Evolutionary conservation across 2,888 invertebrate genomes (phyloP).

Genomic region (Pheosia gnoma): DNA sequence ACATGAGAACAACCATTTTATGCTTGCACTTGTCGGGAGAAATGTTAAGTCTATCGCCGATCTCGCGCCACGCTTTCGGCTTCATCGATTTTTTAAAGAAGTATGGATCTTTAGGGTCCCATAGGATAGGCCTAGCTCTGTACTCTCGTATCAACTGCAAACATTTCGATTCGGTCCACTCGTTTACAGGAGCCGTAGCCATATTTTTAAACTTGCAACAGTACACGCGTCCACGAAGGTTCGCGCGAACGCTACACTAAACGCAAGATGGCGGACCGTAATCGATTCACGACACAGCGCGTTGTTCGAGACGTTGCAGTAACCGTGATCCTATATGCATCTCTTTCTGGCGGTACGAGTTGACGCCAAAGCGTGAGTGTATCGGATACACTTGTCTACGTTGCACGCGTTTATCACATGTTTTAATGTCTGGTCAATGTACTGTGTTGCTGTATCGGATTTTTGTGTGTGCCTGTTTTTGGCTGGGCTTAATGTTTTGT

Average conservation of each 20-base stretch:
- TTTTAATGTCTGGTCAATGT: slow-evolving; percentile 24
- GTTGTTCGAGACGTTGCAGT: slow-evolving; percentile 36
- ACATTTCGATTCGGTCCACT: slow-evolving; percentile 52
- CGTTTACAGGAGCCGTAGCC: slow-evolving; percentile 32
- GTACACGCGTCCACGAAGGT: slow-evolving; percentile 43
- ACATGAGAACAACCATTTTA: slow-evolving; percentile 54
- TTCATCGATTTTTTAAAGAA: slow-evolving; percentile 50
- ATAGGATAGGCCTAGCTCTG: slow-evolving; percentile 44
- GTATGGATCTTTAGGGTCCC: slow-evolving; percentile 46
- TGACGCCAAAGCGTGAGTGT: slow-evolving; percentile 12
- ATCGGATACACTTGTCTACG: slow-evolving; percentile 15
- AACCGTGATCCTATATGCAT: slow-evolving; percentile 20
- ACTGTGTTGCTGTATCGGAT: slow-evolving; percentile 33
- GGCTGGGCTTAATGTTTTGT: slow-evolving; percentile 1
- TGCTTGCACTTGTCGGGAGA: slow-evolving; percentile 46
- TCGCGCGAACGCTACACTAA: slow-evolving; percentile 52
- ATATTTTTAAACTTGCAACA: slow-evolving; percentile 39
- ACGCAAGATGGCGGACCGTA: slow-evolving; percentile 49
- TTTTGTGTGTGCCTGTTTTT: slow-evolving; percentile 18
- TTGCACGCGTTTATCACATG: slow-evolving; percentile 17
- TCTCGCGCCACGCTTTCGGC: slow-evolving; percentile 45
- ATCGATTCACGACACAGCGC: slow-evolving; percentile 14
- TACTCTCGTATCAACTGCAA: slow-evolving; percentile 51
- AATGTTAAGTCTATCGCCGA: slow-evolving; percentile 38
- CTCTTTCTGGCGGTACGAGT: slow-evolving; percentile 27